Conservation (phyloP, 2,888 invertebrate species). For the Pammene aurita region DNA sequence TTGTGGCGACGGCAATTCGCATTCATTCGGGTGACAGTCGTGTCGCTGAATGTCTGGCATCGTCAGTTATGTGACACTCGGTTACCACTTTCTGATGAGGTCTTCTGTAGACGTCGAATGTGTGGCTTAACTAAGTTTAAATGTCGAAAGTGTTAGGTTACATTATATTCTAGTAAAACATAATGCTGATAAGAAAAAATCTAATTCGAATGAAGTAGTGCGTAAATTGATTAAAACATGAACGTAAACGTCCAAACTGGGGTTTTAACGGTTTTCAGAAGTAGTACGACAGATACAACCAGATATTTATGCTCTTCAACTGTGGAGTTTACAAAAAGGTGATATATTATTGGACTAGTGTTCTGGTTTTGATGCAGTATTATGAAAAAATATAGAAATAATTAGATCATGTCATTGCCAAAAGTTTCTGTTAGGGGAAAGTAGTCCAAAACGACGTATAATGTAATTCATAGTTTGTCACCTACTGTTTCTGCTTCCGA, state of each 20-base stretch:
- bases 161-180: not conserved
- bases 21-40: conserved; percentile 60
- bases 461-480: too few species aligned
- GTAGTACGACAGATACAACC: too few species aligned
- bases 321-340: not conserved
- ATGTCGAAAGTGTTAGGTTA: not conserved
- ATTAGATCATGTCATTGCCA: too few species aligned
- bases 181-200: not conserved
- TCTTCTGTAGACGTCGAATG: not conserved
- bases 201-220: not conserved
- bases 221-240: not conserved
- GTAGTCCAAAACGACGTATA: too few species aligned
- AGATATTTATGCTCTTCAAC: too few species aligned
- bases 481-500: too few species aligned
- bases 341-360: too few species aligned
- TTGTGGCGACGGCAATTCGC: conserved; percentile 75
- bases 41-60: conserved; percentile 31
- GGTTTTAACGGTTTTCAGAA: too few species aligned
- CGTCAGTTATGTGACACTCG: conserved; percentile 17
- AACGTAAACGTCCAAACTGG: too few species aligned
- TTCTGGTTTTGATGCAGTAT: too few species aligned
- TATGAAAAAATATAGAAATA: too few species aligned
- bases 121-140: not conserved
- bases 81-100: conserved; percentile 10
- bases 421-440: too few species aligned